Conservation (phyloP, 2,888 invertebrate species). For the Rhimphoctona megacephalus region DNA sequence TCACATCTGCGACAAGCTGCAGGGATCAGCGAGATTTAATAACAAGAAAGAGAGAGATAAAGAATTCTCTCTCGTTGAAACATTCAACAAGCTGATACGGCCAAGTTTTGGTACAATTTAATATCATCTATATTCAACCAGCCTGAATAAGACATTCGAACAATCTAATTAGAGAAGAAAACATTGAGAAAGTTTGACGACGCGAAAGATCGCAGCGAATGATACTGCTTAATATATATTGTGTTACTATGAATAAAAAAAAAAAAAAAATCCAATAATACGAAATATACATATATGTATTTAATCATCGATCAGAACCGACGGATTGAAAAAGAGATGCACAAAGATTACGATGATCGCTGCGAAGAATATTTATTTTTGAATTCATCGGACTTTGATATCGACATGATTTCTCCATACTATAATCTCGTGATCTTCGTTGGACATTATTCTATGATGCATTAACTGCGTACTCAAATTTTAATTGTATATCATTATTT, state of each 20-base stretch:
- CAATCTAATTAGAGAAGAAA: constrained; percentile 18
- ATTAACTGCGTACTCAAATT: not conserved
- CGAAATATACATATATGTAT: not conserved
- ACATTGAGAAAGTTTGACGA: not conserved
- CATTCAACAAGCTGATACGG: constrained; percentile 31
- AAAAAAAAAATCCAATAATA: not conserved
- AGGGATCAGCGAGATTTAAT: constrained; percentile 60
- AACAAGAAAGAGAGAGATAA: constrained; percentile 27
- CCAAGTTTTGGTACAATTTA: constrained; percentile 37
- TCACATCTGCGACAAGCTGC: constrained; percentile 61
- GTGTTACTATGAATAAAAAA: not conserved
- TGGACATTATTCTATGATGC: not conserved
- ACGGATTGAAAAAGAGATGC: not conserved
- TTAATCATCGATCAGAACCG: not conserved
- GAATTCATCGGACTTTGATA: constrained; percentile 52
- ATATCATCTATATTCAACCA: constrained; percentile 4
- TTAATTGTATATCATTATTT: not conserved
- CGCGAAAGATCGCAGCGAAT: not conserved
- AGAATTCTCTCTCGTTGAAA: constrained; percentile 29
- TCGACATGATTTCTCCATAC: constrained; percentile 25
- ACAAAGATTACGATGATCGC: not conserved
- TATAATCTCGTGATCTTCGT: constrained; percentile 27
- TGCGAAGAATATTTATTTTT: constrained; percentile 1
- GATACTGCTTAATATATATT: not conserved
- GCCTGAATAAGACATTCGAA: not conserved